Evolutionary conservation across 2,113 vertebrate species (phyloP).

Genomic region (Sphyrna mokarran): DNA sequence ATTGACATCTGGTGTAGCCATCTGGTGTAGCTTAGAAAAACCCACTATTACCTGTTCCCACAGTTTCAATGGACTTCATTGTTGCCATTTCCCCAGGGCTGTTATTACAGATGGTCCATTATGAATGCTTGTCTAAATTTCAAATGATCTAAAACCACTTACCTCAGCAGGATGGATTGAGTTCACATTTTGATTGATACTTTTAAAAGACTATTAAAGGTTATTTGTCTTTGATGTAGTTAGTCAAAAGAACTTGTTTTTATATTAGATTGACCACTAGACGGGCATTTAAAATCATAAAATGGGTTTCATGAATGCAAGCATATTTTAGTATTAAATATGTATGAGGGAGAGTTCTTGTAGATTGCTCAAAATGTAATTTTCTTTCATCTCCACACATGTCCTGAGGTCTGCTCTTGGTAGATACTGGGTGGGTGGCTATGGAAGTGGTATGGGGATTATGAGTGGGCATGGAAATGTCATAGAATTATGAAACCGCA

Average conservation of each 20-base stretch:
- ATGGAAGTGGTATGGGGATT: background rate
- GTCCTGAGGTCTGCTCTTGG: background rate
- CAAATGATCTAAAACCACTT: background rate
- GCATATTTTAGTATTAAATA: background rate
- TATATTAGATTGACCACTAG: background rate
- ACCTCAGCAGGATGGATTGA: background rate
- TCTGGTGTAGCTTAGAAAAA: background rate
- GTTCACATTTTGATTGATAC: background rate
- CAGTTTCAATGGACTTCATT: background rate
- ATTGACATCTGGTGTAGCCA: background rate
- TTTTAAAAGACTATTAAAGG: background rate
- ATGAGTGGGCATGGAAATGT: background rate
- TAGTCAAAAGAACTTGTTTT: background rate
- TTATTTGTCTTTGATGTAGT: background rate
- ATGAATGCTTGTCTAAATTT: background rate
- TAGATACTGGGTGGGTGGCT: background rate
- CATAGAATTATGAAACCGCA: background rate
- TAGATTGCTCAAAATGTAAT: background rate
- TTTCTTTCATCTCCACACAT: too few relatives aligned
- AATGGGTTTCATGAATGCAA: background rate
- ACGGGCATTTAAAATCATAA: background rate
- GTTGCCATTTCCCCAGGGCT: background rate
- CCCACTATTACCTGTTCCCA: background rate
- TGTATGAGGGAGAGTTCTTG: background rate
- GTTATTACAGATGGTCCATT: background rate